Conservation (phyloP, 2,888 invertebrate species). For the Amiota mariae region DNA sequence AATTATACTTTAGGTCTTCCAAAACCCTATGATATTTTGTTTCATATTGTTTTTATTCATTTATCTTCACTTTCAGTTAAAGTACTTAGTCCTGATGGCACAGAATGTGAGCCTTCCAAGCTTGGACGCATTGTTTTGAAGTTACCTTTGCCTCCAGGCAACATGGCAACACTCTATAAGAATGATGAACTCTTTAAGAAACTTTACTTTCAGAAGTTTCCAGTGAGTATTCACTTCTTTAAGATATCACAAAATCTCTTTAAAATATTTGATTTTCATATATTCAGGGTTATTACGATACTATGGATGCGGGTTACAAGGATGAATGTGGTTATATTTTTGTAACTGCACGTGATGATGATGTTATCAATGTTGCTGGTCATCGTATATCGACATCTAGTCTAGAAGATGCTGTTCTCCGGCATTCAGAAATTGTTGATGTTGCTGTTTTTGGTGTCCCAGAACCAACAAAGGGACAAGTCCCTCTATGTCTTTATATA, state of each 20-base stretch:
- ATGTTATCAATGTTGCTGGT: constrained; percentile 94
- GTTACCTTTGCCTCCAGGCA: constrained; percentile 91
- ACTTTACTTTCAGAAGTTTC: constrained; percentile 87
- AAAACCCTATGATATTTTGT: too few relatives aligned
- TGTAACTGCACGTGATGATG: constrained; percentile 93
- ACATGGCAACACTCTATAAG: constrained; percentile 86
- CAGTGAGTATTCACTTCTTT: constrained; percentile 76
- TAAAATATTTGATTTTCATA: background rate
- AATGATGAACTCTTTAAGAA: constrained; percentile 86
- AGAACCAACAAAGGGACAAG: constrained; percentile 91
- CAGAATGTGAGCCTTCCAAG: constrained; percentile 80
- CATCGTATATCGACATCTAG: constrained; percentile 92
- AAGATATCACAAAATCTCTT: background rate
- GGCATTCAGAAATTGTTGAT: constrained; percentile 89
- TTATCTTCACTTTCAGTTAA: constrained; percentile 75
- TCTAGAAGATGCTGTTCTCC: constrained; percentile 90
- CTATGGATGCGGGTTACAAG: constrained; percentile 94
- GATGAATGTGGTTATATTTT: constrained; percentile 89
- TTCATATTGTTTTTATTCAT: too few relatives aligned
- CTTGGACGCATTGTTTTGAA: constrained; percentile 89
- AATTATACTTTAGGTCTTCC: too few relatives aligned
- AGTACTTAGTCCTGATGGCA: constrained; percentile 81
- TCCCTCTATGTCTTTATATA: constrained; percentile 91
- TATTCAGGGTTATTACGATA: constrained; percentile 79
- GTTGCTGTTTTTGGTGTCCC: constrained; percentile 93